Evolutionary conservation across 2,888 invertebrate species (phyloP), one percentile per base, ranked within the genome.

Genomic region (Spialia ferax): DNA sequence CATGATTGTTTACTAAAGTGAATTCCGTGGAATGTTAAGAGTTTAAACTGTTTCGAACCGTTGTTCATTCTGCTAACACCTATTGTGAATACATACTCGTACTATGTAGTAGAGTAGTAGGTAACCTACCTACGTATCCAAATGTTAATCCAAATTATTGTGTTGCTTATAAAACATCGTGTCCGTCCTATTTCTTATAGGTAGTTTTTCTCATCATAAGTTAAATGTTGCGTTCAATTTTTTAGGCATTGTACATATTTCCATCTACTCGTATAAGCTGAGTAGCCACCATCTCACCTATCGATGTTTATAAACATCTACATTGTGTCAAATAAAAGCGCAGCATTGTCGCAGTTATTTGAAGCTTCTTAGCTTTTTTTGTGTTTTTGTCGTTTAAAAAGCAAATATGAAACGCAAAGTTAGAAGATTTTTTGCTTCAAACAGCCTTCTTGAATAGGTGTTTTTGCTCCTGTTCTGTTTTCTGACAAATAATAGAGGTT

Each of bases 1-100:
- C 35, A 56, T 69, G 42, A 70, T 45, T 74, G 73, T 73, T 73
- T 73, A 71, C 70, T 69, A 71, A 71, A 70, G 68, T 52, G 68
- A 18, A 11, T 52, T 38, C 26, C 57, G 57, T 15, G n/a, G 50
- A 23, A 23, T 22, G 38, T 20, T 26, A 22, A 26, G 38, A 42
- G 38, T 42, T 65, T 42, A 65, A 57, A 57, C 18, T 32, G 45
- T 20, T 56, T 29, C 29, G 15, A 48, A 48, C 23, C 11, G 22
- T 50, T 52, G 13, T 52, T 23, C 23, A 52, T 52, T 15, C 23
- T 23, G 13, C 22, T 23, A 52, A 52, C 18, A 18, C 42, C 15
- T 42, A 15, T 42, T 7, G n/a, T n/a, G 5, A n/a, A n/a, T 38
- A 38, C 32, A 32, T 32, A n/a, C n/a, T n/a, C n/a, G n/a, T n/a